A percentile compares a stretch with the other conserved stretches of the same genome.
Conservation (phyloP, 2,888 invertebrate genomes). For the Encarsia formosa region DNA sequence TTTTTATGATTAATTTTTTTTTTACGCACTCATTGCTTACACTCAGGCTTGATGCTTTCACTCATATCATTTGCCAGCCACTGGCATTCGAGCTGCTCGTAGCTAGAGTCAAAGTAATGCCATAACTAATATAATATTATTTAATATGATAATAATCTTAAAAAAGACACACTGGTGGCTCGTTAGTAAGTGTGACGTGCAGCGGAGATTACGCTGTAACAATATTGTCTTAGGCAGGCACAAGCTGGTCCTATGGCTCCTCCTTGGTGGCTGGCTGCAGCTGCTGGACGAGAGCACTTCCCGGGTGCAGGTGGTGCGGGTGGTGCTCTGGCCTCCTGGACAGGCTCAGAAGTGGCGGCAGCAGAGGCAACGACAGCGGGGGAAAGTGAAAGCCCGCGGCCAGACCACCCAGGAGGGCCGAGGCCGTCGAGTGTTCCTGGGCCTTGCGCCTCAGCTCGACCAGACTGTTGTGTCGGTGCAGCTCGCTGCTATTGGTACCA, state of each 20-base stretch:
- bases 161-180: too few relatives aligned
- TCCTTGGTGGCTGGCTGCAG: constrained; percentile 46
- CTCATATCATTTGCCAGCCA: too few relatives aligned
- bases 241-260: constrained; percentile 42
- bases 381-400: constrained; percentile 48
- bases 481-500: constrained; percentile 47
- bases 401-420: constrained; percentile 45
- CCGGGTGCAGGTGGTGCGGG: constrained; percentile 49
- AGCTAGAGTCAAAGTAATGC: too few relatives aligned
- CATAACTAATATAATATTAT: too few relatives aligned
- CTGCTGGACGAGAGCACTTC: constrained; percentile 47
- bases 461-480: constrained; percentile 65
- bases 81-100: too few relatives aligned
- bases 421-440: constrained; percentile 89
- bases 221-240: constrained; percentile 33
- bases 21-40: too few relatives aligned
- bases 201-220: background rate
- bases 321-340: constrained; percentile 51
- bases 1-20: too few relatives aligned
- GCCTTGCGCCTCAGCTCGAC: constrained; percentile 89
- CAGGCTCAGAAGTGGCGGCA: constrained; percentile 53
- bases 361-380: constrained; percentile 54
- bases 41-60: too few relatives aligned
- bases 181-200: too few relatives aligned
- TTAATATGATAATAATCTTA: too few relatives aligned